These are phyloP conservation scores for Opisthograptis luteolata DNA, from an alignment of 2,888 invertebrate genomes.

Conservation along the genomic window DNA sequence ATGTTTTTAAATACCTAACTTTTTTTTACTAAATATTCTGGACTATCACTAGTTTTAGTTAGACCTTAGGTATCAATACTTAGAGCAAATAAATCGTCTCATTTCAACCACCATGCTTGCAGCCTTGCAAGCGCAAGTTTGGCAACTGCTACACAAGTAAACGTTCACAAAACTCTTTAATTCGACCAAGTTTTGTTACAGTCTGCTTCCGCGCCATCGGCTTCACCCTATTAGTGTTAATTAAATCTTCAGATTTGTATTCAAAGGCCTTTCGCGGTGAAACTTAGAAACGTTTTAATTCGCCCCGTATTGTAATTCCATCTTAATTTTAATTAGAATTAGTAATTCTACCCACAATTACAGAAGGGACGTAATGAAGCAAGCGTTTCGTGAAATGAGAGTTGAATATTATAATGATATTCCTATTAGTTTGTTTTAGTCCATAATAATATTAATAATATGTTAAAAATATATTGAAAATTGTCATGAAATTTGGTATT, in stretches of 20 bases:
- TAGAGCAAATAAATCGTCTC: no score
- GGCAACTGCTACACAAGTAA: slow-evolving; percentile 8
- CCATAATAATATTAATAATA: no score
- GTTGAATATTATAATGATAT: not conserved
- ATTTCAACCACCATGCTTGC: no score
- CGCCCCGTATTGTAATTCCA: slow-evolving; percentile 32
- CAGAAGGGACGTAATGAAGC: slow-evolving; percentile 10
- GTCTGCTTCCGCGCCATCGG: slow-evolving; percentile 64
- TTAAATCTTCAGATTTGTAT: slow-evolving; percentile 64
- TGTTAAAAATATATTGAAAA: no score
- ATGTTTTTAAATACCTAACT: no score
- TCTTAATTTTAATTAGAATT: slow-evolving; percentile 33
- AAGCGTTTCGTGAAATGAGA: slow-evolving; percentile 1
- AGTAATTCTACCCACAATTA: slow-evolving; percentile 22
- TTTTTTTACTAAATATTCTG: no score
- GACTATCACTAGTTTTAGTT: no score
- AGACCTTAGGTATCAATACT: no score
- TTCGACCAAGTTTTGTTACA: slow-evolving; percentile 51
- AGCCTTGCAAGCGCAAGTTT: not conserved
- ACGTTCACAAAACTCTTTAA: slow-evolving; percentile 49
- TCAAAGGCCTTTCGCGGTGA: slow-evolving; percentile 42
- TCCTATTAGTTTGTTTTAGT: not conserved
- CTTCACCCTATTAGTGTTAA: slow-evolving; percentile 72
- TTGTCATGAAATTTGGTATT: no score
- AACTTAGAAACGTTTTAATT: slow-evolving; percentile 45